A percentile compares a stretch with the other conserved stretches of the same genome.
phyloP scores from a whole-genome alignment of 2,797 vertebrate genomes.

The Helarctos malayanus region DNA sequence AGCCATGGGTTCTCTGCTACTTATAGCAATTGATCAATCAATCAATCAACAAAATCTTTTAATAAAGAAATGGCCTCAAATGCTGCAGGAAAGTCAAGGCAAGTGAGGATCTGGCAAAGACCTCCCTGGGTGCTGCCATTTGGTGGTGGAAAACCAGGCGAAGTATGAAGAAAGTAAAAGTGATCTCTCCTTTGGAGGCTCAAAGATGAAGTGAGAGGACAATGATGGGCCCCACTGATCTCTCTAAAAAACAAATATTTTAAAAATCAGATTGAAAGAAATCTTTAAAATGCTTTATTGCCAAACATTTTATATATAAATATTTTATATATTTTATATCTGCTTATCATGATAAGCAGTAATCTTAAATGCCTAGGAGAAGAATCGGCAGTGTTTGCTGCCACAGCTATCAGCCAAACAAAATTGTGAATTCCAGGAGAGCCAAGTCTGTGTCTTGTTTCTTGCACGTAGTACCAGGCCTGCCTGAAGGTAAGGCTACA shows the following conservation, averaged over 20 bases:
- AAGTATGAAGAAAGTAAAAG: not conserved
- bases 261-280: not conserved
- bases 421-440: not conserved
- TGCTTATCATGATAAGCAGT: not conserved
- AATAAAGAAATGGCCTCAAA: not conserved
- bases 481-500: not conserved
- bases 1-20: too few relatives aligned
- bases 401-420: not conserved
- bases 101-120: not conserved
- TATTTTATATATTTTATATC: too few relatives aligned
- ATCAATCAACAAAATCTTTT: too few relatives aligned
- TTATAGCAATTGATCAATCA: too few relatives aligned
- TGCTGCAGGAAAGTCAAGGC: not conserved
- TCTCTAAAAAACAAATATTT: not conserved
- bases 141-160: not conserved
- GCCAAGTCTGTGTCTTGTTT: not conserved
- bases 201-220: not conserved
- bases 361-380: not conserved
- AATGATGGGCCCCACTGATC: not conserved
- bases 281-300: not conserved
- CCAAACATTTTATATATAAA: not conserved
- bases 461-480: too few relatives aligned
- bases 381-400: not conserved
- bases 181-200: not conserved
- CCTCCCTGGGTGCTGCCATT: not conserved